Evolutionary conservation across 1,140 invertebrate genomes (phyloP).

Genomic region (Venturia canescens): DNA sequence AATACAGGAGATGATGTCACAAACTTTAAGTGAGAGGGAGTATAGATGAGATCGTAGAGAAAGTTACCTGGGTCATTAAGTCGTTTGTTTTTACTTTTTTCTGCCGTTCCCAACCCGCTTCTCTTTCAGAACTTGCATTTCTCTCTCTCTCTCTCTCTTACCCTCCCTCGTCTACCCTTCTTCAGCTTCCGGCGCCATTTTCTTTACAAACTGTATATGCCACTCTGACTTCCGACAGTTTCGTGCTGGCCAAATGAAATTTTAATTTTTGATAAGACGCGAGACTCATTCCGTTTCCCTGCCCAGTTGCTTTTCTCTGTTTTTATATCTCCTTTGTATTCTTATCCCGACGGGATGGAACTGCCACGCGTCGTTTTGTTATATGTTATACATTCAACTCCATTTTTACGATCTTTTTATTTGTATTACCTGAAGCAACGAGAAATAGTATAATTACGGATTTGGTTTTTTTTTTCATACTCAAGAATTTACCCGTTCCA

Average conservation of each 20-base stretch:
- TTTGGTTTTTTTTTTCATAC: no score
- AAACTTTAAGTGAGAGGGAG: constrained; percentile 43
- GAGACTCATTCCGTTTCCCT: constrained; percentile 35
- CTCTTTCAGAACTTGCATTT: not conserved
- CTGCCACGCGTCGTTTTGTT: constrained; percentile 56
- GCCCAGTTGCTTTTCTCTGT: constrained; percentile 43
- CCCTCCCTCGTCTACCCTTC: not conserved
- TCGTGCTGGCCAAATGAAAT: constrained; percentile 69
- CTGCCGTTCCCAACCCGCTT: constrained; percentile 30
- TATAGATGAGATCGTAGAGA: constrained; percentile 28
- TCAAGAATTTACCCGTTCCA: no score
- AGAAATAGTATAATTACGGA: not conserved
- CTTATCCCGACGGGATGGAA: constrained; percentile 23
- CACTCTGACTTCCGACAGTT: constrained; percentile 55
- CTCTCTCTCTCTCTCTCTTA: not conserved
- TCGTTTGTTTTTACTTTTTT: constrained; percentile 30
- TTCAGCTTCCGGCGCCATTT: not conserved
- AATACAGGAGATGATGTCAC: not conserved
- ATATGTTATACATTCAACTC: constrained; percentile 69
- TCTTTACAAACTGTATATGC: constrained; percentile 17
- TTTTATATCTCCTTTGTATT: constrained; percentile 50
- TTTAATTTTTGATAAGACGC: constrained; percentile 75
- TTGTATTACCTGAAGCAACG: not conserved
- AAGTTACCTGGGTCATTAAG: constrained; percentile 64
- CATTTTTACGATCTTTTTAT: not conserved